Evolutionary conservation across 2,888 invertebrate species (phyloP).

Genomic region (Lasioglossum malachurum): DNA sequence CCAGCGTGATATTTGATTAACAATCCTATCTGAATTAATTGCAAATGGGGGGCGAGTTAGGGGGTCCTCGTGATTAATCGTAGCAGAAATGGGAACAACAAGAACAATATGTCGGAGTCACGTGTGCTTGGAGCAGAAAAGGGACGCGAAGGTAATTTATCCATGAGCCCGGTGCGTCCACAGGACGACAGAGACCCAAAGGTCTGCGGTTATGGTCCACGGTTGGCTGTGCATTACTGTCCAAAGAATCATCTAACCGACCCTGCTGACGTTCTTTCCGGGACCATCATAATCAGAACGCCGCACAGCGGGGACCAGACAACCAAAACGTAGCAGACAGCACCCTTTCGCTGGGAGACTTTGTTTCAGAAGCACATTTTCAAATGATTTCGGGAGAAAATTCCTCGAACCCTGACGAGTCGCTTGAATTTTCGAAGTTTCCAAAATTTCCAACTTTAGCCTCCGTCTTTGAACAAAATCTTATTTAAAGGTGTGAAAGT

Average conservation of each 20-base stretch:
- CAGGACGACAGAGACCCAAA: conserved; percentile 25
- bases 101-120: conserved; percentile 10
- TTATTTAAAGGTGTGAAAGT: not conserved
- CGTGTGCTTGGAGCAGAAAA: not conserved
- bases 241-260: conserved; percentile 27
- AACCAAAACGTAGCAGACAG: not conserved
- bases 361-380: not conserved
- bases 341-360: not conserved
- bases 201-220: conserved; percentile 51
- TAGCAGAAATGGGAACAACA: conserved; percentile 24
- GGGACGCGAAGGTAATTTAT: conserved; percentile 60
- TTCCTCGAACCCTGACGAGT: not conserved
- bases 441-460: not conserved
- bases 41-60: not conserved
- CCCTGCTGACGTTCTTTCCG: conserved; percentile 52
- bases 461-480: not conserved
- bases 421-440: not conserved
- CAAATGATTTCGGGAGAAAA: not conserved
- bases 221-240: conserved; percentile 60
- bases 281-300: conserved; percentile 60
- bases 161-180: conserved; percentile 25
- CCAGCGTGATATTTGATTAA: not conserved
- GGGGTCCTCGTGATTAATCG: conserved; percentile 31
- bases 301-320: conserved; percentile 17
- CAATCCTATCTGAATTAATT: conserved; percentile 3